A percentile compares a stretch with the other conserved stretches of the same genome.
Evolutionary conservation across 2,113 vertebrate genomes (phyloP).

Genomic region (Paramormyrops kingsleyae): DNA sequence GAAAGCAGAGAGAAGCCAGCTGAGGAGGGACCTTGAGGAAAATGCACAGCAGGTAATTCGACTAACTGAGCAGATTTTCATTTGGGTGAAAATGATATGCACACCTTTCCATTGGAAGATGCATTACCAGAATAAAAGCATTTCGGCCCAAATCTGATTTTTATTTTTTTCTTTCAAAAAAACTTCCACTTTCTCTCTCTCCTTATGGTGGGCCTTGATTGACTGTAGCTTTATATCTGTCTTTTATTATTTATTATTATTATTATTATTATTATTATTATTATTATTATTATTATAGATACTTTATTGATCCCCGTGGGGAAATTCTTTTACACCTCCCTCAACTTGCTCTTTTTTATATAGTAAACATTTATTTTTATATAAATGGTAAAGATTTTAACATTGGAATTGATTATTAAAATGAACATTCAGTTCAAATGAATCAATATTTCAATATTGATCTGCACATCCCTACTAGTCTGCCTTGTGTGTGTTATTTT

Average conservation of each 20-base stretch:
- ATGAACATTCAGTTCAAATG: too few species aligned
- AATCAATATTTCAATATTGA: not conserved
- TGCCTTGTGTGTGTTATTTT: not conserved
- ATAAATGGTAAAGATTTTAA: too few species aligned
- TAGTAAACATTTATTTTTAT: too few species aligned
- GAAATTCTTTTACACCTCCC: too few species aligned
- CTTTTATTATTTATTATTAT: too few species aligned
- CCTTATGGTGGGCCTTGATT: not conserved
- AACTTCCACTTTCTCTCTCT: too few species aligned
- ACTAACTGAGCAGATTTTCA: not conserved
- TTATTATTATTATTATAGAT: too few species aligned
- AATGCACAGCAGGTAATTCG: constrained; percentile 51
- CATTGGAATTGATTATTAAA: too few species aligned
- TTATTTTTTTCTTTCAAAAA: too few species aligned
- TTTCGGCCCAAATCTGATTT: not conserved
- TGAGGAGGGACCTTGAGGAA: constrained; percentile 57
- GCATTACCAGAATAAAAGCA: not conserved
- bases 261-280: too few species aligned
- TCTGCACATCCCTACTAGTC: not conserved
- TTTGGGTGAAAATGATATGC: not conserved
- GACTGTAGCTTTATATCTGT: not conserved
- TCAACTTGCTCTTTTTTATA: too few species aligned
- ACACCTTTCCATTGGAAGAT: not conserved
- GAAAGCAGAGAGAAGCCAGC: constrained; percentile 52
- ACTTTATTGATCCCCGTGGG: too few species aligned